Conservation (phyloP, 2,888 invertebrate genomes). For the Drosophila glabriapex region DNA sequence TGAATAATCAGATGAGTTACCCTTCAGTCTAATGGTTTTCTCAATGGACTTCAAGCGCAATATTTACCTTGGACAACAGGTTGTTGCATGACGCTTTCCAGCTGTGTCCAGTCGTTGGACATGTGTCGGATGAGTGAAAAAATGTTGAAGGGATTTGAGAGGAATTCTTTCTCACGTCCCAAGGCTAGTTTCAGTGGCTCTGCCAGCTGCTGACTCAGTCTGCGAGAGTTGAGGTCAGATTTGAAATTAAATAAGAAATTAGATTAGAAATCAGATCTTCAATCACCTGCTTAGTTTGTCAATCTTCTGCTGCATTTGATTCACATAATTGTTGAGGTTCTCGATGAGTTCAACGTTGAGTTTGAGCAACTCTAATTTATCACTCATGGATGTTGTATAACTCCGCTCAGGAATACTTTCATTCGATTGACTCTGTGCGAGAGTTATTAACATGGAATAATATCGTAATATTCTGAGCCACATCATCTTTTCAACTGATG, state of each 20-base stretch:
- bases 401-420: not conserved
- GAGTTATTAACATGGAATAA: not conserved
- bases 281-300: conserved; percentile 24
- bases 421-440: not conserved
- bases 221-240: not conserved
- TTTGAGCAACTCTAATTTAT: conserved; percentile 29
- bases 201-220: conserved; percentile 31
- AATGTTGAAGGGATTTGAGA: conserved; percentile 53
- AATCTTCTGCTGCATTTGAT: conserved; percentile 25
- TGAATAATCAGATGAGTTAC: not conserved
- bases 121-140: conserved; percentile 53
- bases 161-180: conserved; percentile 40
- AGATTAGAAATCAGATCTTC: accelerated
- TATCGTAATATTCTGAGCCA: not conserved
- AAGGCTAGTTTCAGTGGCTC: conserved; percentile 20
- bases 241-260: not conserved
- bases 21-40: not conserved
- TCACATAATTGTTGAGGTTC: conserved; percentile 35
- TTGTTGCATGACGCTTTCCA: conserved; percentile 29
- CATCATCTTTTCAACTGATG: not conserved
- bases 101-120: conserved; percentile 42
- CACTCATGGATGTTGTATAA: not conserved
- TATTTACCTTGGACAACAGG: conserved; percentile 41
- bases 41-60: not conserved
- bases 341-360: conserved; percentile 21